Evolutionary conservation across 2,888 invertebrate genomes (phyloP).

Genomic region (Erebia ligea): DNA sequence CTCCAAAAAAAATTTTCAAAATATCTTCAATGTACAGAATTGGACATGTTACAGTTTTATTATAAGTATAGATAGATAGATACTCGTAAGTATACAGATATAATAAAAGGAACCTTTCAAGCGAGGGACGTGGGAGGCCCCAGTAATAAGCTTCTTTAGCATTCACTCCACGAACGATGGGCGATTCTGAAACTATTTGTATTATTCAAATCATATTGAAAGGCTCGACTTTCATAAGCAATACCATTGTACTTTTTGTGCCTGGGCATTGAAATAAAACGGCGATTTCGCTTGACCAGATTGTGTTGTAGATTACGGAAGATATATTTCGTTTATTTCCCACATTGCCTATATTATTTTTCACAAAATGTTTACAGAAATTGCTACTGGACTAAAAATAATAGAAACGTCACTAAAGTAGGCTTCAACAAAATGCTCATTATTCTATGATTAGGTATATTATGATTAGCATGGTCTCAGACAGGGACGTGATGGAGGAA

Average conservation of each 20-base stretch:
- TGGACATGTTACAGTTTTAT: no score
- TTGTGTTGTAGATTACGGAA: constrained; percentile 9
- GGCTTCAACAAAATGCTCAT: no score
- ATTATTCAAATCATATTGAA: constrained; percentile 47
- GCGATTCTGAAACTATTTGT: constrained; percentile 45
- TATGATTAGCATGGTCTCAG: no score
- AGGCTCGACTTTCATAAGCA: constrained; percentile 39
- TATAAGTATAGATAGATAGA: no score
- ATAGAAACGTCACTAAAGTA: no score
- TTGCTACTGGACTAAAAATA: no score
- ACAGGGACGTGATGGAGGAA: no score
- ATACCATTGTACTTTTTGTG: constrained; percentile 29
- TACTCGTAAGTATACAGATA: constrained; percentile 15
- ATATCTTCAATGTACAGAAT: no score
- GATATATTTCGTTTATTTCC: background rate
- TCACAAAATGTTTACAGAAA: background rate
- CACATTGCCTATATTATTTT: background rate
- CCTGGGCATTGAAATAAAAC: constrained; percentile 18
- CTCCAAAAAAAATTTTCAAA: no score
- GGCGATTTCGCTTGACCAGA: constrained; percentile 10
- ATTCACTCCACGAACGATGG: constrained; percentile 40
- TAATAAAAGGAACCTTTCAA: constrained; percentile 29
- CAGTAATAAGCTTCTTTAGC: constrained; percentile 33
- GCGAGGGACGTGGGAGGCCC: constrained; percentile 28
- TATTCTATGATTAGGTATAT: no score